phyloP scores from a whole-genome alignment of 2,888 invertebrate genomes.

The Periphyllus acericola region DNA sequence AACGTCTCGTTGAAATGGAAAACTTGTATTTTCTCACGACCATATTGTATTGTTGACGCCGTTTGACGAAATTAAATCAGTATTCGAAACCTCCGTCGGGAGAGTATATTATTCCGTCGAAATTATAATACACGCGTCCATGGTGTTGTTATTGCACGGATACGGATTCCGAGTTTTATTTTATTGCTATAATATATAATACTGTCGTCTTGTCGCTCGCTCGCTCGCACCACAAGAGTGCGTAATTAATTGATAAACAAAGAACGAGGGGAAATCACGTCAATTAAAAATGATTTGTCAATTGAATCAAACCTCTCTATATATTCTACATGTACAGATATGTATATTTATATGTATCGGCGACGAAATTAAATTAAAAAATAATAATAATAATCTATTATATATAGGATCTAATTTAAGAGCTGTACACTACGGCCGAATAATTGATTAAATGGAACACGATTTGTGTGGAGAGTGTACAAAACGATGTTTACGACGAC shows the following conservation, averaged over 20 bases:
- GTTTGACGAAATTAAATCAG: background rate
- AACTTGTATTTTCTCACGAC: background rate
- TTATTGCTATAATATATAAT: background rate
- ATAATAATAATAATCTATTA: background rate
- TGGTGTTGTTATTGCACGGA: background rate
- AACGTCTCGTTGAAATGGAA: background rate
- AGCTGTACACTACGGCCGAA: background rate
- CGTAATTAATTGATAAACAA: conserved; percentile 31
- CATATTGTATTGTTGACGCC: background rate
- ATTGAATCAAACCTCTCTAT: conserved; percentile 11
- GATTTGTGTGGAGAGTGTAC: background rate
- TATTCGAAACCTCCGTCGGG: background rate
- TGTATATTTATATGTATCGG: background rate
- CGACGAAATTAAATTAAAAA: background rate
- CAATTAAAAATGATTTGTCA: conserved; percentile 28
- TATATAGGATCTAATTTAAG: background rate
- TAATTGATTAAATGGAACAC: background rate
- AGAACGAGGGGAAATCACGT: background rate
- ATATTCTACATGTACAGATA: no score
- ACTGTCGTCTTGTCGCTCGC: background rate
- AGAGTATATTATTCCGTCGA: background rate
- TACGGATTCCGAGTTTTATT: background rate
- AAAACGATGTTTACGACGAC: background rate
- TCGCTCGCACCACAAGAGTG: background rate
- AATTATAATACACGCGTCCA: background rate